Percentiles rank a stretch among this genome's conserved stretches.
phyloP scores from a whole-genome alignment of 2,888 invertebrate species.

The Diplazon laetatorius region DNA sequence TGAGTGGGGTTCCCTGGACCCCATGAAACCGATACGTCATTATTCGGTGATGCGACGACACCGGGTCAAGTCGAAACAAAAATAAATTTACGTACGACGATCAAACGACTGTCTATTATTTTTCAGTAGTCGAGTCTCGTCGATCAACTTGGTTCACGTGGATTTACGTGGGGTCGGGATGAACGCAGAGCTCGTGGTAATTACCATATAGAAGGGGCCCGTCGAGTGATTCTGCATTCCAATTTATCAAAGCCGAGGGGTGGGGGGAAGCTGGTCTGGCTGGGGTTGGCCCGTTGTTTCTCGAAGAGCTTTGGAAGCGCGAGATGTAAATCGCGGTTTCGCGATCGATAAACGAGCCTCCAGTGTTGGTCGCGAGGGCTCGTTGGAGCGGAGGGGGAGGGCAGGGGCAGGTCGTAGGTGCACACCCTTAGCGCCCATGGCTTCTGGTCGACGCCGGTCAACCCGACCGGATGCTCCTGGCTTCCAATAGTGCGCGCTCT shows the following conservation, averaged over 20 bases:
- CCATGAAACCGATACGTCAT: too few relatives aligned
- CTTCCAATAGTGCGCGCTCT: slow-evolving; percentile 69
- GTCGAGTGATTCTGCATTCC: slow-evolving; percentile 68
- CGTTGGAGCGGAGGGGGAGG: neutral
- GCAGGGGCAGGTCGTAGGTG: slow-evolving; percentile 6
- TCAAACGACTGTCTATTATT: neutral
- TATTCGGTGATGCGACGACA: too few relatives aligned
- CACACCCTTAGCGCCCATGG: slow-evolving; percentile 19
- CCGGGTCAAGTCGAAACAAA: too few relatives aligned
- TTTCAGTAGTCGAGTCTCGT: neutral
- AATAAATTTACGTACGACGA: too few relatives aligned
- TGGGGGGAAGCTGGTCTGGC: slow-evolving; percentile 27
- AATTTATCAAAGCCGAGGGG: slow-evolving; percentile 76
- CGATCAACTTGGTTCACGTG: too few relatives aligned
- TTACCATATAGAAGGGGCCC: slow-evolving; percentile 61
- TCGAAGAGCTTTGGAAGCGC: slow-evolving; percentile 51
- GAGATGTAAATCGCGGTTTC: slow-evolving; percentile 77
- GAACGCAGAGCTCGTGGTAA: slow-evolving; percentile 53
- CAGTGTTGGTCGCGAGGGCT: neutral
- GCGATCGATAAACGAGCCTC: slow-evolving; percentile 76
- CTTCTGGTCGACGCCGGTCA: slow-evolving; percentile 57
- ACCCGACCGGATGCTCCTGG: slow-evolving; percentile 67
- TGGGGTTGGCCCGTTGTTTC: slow-evolving; percentile 60
- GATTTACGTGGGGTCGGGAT: neutral
- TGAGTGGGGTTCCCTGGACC: too few relatives aligned